Evolutionary conservation across 2,888 invertebrate species (phyloP).

Genomic region (Heliconius hortense): DNA sequence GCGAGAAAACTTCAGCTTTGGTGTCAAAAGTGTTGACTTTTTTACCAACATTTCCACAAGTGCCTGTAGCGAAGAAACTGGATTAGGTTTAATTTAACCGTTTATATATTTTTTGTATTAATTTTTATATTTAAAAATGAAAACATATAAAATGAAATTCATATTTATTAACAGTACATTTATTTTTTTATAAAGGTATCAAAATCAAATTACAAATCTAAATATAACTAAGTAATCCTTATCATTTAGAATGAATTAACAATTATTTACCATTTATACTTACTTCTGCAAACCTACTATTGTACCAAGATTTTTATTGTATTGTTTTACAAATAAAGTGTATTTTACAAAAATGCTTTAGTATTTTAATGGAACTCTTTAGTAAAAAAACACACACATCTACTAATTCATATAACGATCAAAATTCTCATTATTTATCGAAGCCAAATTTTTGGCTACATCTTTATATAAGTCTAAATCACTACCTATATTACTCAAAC

Average conservation of each 20-base stretch:
- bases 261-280: conserved; percentile 5
- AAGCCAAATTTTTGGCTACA: conserved; percentile 56
- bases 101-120: neutral
- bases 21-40: conserved; percentile 52
- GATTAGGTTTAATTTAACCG: neutral
- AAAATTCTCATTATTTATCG: conserved; percentile 56
- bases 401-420: conserved; percentile 41
- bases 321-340: conserved; percentile 1
- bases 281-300: neutral
- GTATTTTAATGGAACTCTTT: neutral
- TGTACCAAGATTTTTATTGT: conserved; percentile 6
- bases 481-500: conserved; percentile 47
- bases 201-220: conserved; percentile 10
- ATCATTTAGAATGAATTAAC: neutral
- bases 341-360: neutral
- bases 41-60: conserved; percentile 60
- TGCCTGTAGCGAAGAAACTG: conserved; percentile 43
- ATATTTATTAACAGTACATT: conserved; percentile 10
- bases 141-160: conserved; percentile 1
- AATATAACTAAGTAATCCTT: neutral
- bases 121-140: neutral
- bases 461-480: conserved; percentile 57
- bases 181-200: conserved; percentile 15
- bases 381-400: neutral
- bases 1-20: conserved; percentile 48